phyloP scores from a whole-genome alignment of 1,140 invertebrate species.

The Drosophila mojavensis region DNA sequence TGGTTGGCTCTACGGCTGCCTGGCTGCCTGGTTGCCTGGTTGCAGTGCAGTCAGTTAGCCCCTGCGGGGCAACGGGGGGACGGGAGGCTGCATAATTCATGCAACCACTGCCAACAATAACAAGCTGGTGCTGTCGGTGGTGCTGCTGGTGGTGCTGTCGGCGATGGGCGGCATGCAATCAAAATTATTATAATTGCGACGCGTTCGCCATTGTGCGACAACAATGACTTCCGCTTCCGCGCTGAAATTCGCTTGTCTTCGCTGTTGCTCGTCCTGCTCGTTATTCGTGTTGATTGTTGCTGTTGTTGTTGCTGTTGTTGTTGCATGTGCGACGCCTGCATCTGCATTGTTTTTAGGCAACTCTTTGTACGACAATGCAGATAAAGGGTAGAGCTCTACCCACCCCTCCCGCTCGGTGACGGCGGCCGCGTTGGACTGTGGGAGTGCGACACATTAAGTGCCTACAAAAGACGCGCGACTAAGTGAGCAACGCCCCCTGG shows the following conservation, averaged over 20 bases:
- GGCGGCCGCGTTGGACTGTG: background rate
- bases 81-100: slow-evolving; percentile 61
- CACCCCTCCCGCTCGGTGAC: background rate
- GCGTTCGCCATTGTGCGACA: slow-evolving; percentile 82
- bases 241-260: slow-evolving; percentile 71
- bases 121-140: slow-evolving; percentile 24
- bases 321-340: slow-evolving; percentile 40
- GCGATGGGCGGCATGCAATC: slow-evolving; percentile 57
- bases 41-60: background rate
- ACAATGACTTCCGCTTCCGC: slow-evolving; percentile 83
- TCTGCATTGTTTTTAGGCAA: slow-evolving; percentile 66
- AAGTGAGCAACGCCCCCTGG: slow-evolving; percentile 53
- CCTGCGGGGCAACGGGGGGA: background rate
- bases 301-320: slow-evolving; percentile 19
- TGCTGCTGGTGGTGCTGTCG: background rate
- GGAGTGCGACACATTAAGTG: slow-evolving; percentile 67
- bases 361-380: slow-evolving; percentile 34
- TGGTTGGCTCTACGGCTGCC: background rate
- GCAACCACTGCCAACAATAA: slow-evolving; percentile 63
- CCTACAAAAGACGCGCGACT: slow-evolving; percentile 74
- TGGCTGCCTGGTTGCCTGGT: background rate
- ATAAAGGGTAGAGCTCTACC: background rate
- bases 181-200: slow-evolving; percentile 83
- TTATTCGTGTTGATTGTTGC: slow-evolving; percentile 12
- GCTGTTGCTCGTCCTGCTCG: slow-evolving; percentile 38